phyloP scores from a whole-genome alignment of 2,113 vertebrate species.

The Crypturellus undulatus region DNA sequence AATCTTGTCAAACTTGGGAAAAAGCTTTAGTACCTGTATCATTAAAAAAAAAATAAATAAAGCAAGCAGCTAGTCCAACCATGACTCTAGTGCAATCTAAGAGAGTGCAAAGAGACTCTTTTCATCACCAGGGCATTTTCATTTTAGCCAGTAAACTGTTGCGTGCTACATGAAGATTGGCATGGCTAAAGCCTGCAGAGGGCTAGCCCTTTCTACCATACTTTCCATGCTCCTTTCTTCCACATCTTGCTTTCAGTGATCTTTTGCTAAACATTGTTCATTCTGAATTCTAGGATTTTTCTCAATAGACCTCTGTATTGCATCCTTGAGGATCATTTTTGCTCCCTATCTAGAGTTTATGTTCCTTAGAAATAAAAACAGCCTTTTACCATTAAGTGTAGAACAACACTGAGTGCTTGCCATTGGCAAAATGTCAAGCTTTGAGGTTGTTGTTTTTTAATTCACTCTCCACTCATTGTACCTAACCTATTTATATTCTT shows the following conservation, averaged over 20 bases:
- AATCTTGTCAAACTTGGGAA: background rate
- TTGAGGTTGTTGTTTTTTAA: background rate
- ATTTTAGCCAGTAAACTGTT: background rate
- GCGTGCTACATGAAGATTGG: background rate
- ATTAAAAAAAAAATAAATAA: background rate
- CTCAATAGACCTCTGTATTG: background rate
- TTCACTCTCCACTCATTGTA: background rate
- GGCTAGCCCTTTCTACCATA: background rate
- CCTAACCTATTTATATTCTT: constrained; percentile 33
- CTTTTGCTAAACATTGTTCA: background rate
- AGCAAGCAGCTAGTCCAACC: background rate
- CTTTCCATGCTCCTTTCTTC: background rate
- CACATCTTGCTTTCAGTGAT: background rate
- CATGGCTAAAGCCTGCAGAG: background rate
- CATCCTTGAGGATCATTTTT: background rate
- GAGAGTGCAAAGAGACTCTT: background rate
- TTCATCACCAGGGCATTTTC: background rate
- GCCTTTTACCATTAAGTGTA: background rate
- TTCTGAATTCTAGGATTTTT: background rate
- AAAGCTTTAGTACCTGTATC: background rate
- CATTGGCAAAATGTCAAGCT: constrained; percentile 23
- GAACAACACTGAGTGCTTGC: constrained; percentile 1
- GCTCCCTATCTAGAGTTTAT: background rate
- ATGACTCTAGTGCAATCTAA: background rate
- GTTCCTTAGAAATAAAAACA: constrained; percentile 11